phyloP scores from a whole-genome alignment of 2,888 invertebrate genomes.

The Glaucopsyche alexis region DNA sequence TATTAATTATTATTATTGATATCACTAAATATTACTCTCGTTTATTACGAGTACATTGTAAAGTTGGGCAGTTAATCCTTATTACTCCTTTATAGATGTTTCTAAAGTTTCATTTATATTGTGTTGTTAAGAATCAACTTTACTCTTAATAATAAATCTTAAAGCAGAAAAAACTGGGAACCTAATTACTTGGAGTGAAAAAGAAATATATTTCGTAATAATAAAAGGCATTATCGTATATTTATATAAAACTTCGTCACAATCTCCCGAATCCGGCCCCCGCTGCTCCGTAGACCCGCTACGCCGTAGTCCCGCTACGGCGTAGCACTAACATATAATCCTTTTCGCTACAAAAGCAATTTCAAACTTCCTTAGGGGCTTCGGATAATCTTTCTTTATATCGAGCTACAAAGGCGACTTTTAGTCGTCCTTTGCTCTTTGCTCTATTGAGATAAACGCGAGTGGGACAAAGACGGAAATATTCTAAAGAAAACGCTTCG shows the following conservation, averaged over 20 bases:
- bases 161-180: neutral
- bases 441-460: conserved; percentile 39
- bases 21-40: neutral
- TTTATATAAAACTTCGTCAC: conserved; percentile 47
- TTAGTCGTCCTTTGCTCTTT: conserved; percentile 53
- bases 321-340: conserved; percentile 80
- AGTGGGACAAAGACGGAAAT: conserved; percentile 49
- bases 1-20: neutral
- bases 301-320: conserved; percentile 67
- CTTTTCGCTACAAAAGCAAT: conserved; percentile 82
- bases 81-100: neutral
- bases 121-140: neutral
- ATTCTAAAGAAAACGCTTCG: conserved; percentile 65
- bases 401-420: conserved; percentile 68
- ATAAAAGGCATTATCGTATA: conserved; percentile 22
- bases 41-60: neutral
- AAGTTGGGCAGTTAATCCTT: neutral
- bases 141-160: neutral
- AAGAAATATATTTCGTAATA: conserved; percentile 21
- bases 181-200: conserved; percentile 8
- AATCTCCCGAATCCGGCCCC: conserved; percentile 58
- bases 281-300: conserved; percentile 58
- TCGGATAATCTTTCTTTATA: conserved; percentile 81
- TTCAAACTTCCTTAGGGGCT: conserved; percentile 81
- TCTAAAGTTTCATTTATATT: neutral